Evolutionary conservation across 2,113 vertebrate genomes (phyloP), one percentile per base, ranked within the genome.

Genomic region (Marmota flaviventris): DNA sequence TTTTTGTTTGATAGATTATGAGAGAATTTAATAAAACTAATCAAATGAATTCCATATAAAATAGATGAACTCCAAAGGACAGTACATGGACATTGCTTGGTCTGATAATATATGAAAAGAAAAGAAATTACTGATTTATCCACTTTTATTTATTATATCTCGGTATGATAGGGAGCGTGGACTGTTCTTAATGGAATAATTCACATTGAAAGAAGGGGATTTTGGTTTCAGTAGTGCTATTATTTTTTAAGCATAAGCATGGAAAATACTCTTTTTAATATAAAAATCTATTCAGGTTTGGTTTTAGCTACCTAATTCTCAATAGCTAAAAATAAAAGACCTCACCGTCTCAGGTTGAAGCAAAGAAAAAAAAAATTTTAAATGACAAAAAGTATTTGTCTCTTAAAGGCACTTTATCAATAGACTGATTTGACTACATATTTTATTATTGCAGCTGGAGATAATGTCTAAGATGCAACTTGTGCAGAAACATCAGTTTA

Each of bases 221-320:
- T 92, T 83, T 89, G 76, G 48, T 63, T 88, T 73, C 87, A 85
- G 42, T 88, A 45, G 81, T 72, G 8, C 18, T 45, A n/a, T 86
- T 69, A 32, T 72, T 85, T 88, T 20, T 29, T 25, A 65, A 34
- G 72, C 25, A 32, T 51, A 93, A 91, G 13, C 58, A 82, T 94
- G 69, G 87, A 56, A 93, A 67, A 85, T 82, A 48, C 8, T 34
- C 8, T 34, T 94, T 96, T 90, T 92, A 34, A 78, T 89, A 77
- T 65, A 73, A 83, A 72, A 87, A 70, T 53, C 53, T 70, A 56
- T 56, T 91, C 61, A 17, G 25, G 5, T 81, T 88, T 93, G 20
- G 3, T 42, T 72, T 92, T 69, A 29, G 5, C 65, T 79, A 53
- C 9, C n/a, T 87, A 58, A 77, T 78, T 70, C 5, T 95, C 87